These are phyloP conservation scores for Zonitis immaculata DNA, from an alignment of 2,888 invertebrate genomes.

Conservation along the genomic window DNA sequence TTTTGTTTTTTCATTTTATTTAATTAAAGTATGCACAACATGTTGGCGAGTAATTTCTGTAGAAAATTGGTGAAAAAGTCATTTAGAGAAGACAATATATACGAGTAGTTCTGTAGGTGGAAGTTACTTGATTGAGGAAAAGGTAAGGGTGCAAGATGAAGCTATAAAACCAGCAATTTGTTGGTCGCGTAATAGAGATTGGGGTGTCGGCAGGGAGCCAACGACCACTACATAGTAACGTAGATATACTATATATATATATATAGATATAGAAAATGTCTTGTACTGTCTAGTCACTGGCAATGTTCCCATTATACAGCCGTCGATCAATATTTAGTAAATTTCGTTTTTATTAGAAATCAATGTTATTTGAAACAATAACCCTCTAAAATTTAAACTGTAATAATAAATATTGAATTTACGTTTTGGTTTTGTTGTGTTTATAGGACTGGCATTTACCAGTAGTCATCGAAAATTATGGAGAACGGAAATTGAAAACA, in stretches of 20 bases:
- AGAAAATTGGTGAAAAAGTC: background rate
- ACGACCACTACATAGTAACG: conserved; percentile 21
- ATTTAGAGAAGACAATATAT: conserved; percentile 7
- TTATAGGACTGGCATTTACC: background rate
- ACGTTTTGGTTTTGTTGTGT: background rate
- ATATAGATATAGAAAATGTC: conserved; percentile 2
- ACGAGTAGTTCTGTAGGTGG: too few relatives aligned
- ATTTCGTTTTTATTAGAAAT: conserved; percentile 2
- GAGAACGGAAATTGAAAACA: conserved; percentile 4
- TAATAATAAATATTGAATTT: background rate
- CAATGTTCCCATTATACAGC: conserved; percentile 7
- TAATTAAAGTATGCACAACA: background rate
- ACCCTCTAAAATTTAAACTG: too few relatives aligned
- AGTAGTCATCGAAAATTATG: conserved; percentile 1
- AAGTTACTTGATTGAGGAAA: too few relatives aligned
- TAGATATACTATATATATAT: background rate
- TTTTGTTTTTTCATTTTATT: background rate
- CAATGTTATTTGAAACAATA: too few relatives aligned
- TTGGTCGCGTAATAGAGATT: conserved; percentile 39
- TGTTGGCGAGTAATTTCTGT: background rate
- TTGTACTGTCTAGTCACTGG: conserved; percentile 16
- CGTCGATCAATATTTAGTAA: conserved; percentile 15
- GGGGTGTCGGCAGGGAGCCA: conserved; percentile 32
- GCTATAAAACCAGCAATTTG: conserved; percentile 41
- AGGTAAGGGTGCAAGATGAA: conserved; percentile 35